Evolutionary conservation across 2,797 vertebrate genomes (phyloP).

Genomic region (Falco concolor): DNA sequence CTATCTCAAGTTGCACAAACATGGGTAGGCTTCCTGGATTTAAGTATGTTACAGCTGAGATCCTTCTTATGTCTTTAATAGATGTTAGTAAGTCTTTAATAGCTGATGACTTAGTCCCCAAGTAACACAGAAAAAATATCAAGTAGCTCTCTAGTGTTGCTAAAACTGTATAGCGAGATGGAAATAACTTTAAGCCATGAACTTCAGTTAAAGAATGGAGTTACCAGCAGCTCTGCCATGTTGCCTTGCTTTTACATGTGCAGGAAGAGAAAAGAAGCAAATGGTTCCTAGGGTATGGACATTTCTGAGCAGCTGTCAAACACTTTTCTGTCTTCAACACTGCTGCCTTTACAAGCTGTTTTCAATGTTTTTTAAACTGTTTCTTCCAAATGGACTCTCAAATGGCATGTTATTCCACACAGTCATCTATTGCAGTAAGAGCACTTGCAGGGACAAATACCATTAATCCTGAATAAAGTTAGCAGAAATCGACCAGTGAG

Average conservation of each 20-base stretch:
- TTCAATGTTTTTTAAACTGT: background rate
- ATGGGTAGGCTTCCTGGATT: background rate
- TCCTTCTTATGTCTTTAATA: background rate
- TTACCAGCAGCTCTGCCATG: background rate
- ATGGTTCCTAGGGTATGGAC: background rate
- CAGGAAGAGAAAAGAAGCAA: background rate
- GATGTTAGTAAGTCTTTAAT: background rate
- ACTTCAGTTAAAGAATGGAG: background rate
- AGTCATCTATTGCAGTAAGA: background rate
- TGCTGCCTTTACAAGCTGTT: background rate
- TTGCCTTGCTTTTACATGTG: background rate
- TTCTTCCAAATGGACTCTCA: background rate
- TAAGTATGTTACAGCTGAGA: background rate
- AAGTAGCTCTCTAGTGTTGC: background rate
- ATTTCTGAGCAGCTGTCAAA: background rate
- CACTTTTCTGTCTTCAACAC: background rate
- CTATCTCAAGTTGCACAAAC: constrained; percentile 3
- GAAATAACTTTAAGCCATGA: background rate
- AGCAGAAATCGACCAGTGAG: background rate
- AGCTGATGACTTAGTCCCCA: background rate
- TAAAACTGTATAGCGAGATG: background rate
- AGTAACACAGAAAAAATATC: background rate
- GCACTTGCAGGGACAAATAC: background rate
- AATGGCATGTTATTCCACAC: background rate
- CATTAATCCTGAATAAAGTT: background rate